These are phyloP conservation scores for Aphodius granarius DNA, from an alignment of 2,888 invertebrate species.

Conservation along the genomic window DNA sequence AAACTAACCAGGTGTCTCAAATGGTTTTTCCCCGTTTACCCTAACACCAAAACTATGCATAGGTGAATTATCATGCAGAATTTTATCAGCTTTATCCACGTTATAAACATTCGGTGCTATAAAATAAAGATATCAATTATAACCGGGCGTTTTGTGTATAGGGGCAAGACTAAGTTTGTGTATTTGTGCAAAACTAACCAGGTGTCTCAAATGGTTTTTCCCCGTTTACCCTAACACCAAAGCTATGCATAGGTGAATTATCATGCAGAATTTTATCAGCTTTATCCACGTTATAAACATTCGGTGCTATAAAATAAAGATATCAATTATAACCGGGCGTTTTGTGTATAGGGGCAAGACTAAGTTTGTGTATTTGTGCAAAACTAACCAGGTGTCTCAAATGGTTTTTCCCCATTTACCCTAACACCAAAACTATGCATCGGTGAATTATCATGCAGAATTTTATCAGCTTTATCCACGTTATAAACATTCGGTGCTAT, in stretches of 20 bases:
- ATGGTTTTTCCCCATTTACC: conserved; percentile 57
- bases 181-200: conserved; percentile 50
- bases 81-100: conserved; percentile 61
- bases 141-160: not conserved
- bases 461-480: conserved; percentile 60
- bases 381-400: conserved; percentile 55
- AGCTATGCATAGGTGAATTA: conserved; percentile 63
- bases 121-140: conserved; percentile 18
- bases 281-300: conserved; percentile 69
- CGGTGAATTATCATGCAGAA: conserved; percentile 60
- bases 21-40: conserved; percentile 56
- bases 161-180: not conserved
- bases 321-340: conserved; percentile 26
- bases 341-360: not conserved
- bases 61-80: conserved; percentile 61
- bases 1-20: conserved; percentile 61
- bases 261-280: conserved; percentile 62
- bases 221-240: conserved; percentile 60
- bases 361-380: not conserved
- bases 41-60: conserved; percentile 65
- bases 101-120: conserved; percentile 62
- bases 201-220: conserved; percentile 62
- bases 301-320: conserved; percentile 34
- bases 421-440: conserved; percentile 64
- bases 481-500: conserved; percentile 60